Base-by-base conservation (phyloP, 2,797 vertebrate species). In the Danio kyathit region DNA sequence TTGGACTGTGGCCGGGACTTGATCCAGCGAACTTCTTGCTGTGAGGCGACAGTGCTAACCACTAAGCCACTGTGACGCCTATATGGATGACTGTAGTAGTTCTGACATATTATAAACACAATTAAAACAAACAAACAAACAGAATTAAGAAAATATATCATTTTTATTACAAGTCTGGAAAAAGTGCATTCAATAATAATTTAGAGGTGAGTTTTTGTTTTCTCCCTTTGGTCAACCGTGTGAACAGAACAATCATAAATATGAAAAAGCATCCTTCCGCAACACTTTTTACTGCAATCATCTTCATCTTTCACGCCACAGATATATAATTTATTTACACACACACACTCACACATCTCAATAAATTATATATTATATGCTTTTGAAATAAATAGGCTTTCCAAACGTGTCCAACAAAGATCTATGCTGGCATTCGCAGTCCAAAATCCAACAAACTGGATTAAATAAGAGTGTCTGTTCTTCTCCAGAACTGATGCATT, bases 301-400 rank as follows among this genome's bases (percentile, higher is more conserved):
- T 49, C 52, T 7, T 54, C 38, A 0, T 67, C 43, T 60, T 49
- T 78, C 54, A 79, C 29, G 79, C 29, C 54, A 43, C 8, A 43
- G 6, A 49, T 48, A 17, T 40, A 60, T 41, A 48, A 70, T 38
- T 57, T 57, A 64, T 17, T 54, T 52, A 46, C 8, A 69, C 21
- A 44, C 7, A 49, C 54, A 52, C 69, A 70, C 21, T 21, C 72
- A 43, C 41, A 19, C n/a, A 56, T n/a, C 60, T 77, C 48, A 86
- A 92, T 88, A 89, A 85, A 86, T 85, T 86, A 84, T 69, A 84
- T 13, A 1, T 72, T 70, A 21, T 85, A 75, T 44, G 19, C 76
- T 73, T 83, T 29, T 77, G 5, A 86, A 89, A 92, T 91, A 89
- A 90, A 90, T 85, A 83, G 7, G 2, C 61, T 77, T 57, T 19